phyloP scores from a whole-genome alignment of 2,888 invertebrate species.

The Tetanocera ferruginea region DNA sequence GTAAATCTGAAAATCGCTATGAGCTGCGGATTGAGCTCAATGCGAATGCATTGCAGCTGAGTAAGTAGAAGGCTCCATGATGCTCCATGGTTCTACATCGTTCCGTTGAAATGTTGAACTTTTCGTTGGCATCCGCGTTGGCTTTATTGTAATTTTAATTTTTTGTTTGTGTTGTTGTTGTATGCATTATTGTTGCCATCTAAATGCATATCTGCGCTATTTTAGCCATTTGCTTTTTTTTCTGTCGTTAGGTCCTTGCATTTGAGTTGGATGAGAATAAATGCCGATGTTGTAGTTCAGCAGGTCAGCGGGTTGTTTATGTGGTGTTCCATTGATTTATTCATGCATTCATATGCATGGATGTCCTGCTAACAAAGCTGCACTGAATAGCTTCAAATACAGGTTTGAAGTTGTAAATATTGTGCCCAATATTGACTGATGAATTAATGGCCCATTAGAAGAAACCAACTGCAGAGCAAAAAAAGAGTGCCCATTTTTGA shows the following conservation, averaged over 20 bases:
- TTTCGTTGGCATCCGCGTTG: background rate
- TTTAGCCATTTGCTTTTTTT: background rate
- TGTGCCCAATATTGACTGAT: too few species aligned
- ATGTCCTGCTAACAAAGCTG: too few species aligned
- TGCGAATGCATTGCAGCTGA: background rate
- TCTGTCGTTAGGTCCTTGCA: background rate
- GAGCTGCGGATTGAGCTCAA: conserved; percentile 3
- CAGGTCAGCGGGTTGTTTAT: too few species aligned
- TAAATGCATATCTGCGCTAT: background rate
- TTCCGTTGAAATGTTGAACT: background rate
- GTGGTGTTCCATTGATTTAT: too few species aligned
- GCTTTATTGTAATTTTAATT: background rate
- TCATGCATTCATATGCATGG: too few species aligned
- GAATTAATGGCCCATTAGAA: too few species aligned
- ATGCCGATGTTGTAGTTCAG: too few species aligned
- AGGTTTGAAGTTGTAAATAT: too few species aligned
- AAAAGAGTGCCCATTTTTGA: too few species aligned
- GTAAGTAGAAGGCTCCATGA: background rate
- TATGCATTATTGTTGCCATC: background rate
- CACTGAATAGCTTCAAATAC: too few species aligned
- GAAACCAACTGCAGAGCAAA: too few species aligned
- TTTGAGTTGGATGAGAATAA: too few species aligned
- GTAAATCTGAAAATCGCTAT: conserved; percentile 3
- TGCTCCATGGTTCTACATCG: background rate
- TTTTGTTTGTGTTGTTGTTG: background rate